Percentiles rank a stretch among this genome's conserved stretches.
phyloP scores from a whole-genome alignment of 2,797 vertebrate genomes.

The Clarias pachynema region DNA sequence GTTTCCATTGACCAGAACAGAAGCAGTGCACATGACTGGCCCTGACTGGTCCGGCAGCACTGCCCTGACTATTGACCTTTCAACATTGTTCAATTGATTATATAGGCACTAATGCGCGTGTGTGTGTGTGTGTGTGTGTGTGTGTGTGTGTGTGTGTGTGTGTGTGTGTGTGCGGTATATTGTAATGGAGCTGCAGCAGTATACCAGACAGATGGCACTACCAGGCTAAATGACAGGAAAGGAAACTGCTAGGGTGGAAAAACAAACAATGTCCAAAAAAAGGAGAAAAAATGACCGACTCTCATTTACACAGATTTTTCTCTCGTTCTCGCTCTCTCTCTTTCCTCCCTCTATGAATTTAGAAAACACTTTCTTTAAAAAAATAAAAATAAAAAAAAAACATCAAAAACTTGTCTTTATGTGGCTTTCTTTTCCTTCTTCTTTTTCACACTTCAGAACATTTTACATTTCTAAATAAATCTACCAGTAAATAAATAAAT shows the following conservation, averaged over 20 bases:
- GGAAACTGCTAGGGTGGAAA: constrained; percentile 54
- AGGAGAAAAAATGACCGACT: constrained; percentile 58
- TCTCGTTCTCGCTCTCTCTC: constrained; percentile 42
- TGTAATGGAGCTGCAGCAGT: constrained; percentile 25
- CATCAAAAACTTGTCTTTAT: not conserved
- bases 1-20: not conserved
- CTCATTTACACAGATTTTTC: constrained; percentile 54
- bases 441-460: not conserved
- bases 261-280: constrained; percentile 63
- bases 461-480: too few species aligned
- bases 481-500: not conserved
- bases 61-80: constrained; percentile 35
- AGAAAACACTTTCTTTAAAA: not conserved
- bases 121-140: constrained; percentile 32
- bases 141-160: constrained; percentile 29
- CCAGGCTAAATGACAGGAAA: constrained; percentile 66
- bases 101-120: not conserved
- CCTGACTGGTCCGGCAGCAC: constrained; percentile 5
- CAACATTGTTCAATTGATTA: constrained; percentile 29
- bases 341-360: not conserved
- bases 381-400: not conserved
- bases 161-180: constrained; percentile 19
- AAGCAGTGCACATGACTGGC: constrained; percentile 6
- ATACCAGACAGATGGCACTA: constrained; percentile 46
- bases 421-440: not conserved